Evolutionary conservation across 2,797 vertebrate species (phyloP), one percentile per base, ranked within the genome.

Genomic region (Acanthurus leucopareius): DNA sequence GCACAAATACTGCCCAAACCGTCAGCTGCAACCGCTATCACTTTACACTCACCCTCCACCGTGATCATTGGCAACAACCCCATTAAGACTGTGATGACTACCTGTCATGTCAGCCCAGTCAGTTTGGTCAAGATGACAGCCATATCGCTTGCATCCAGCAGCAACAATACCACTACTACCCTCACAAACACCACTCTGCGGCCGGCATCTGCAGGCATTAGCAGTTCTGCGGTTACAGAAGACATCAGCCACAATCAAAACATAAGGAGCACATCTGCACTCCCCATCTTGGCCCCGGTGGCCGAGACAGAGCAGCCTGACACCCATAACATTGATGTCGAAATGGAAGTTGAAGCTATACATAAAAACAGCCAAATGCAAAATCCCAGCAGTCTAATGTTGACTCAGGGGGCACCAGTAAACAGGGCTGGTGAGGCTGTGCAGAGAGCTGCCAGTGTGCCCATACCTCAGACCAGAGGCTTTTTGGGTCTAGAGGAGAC

Each of bases 1-100:
- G 94, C 96, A 0, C 98, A 99, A 91, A 99, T 99, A 90, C 87
- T 99, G 62, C 98, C 98, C 71, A 99, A 99, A 91, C 98, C 98
- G 81, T 95, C 95, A 13, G 95, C 94, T 85, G 95, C 95, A 77
- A 96, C 95, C 69, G 94, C 97, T 3, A 96, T 99, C 90, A 90
- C 97, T 68, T 94, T 99, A 87, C 96, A 95, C 82, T 98, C 98
- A 1, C 97, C 98, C 25, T 97, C 98, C 0, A 96, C 98, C 44
- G 96, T 99, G 91, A 97, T 99, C 58, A 96, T 99, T 32, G 94
- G 97, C 59, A 98, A 97, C 92, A 99, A 97, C 85, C 97, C 97
- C 62, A 96, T 99, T 76, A 99, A 99, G 93, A 97, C 97, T 0
- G 96, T 99, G 79, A 96, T 99, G 83, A 97, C 97, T 13, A 94